These are phyloP conservation scores for Dinoponera quadriceps DNA, from an alignment of 1,140 invertebrate species.

Conservation along the genomic window DNA sequence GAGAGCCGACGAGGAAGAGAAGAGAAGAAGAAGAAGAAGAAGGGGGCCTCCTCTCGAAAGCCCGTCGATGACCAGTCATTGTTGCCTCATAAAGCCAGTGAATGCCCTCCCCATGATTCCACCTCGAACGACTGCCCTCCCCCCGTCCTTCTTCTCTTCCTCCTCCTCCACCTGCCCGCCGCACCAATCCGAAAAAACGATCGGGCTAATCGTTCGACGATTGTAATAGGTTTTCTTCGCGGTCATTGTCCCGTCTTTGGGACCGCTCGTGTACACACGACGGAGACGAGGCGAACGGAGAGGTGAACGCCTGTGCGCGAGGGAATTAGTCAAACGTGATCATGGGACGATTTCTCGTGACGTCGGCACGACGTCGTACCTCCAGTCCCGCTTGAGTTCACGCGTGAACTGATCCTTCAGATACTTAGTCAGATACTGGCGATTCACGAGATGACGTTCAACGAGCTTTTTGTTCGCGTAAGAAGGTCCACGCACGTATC, in stretches of 20 bases:
- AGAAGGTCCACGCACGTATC: too few relatives aligned
- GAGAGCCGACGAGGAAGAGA: constrained; percentile 26
- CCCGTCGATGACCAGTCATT: constrained; percentile 76
- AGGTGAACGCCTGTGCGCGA: constrained; percentile 20
- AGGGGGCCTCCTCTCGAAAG: constrained; percentile 54
- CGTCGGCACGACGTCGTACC: too few relatives aligned
- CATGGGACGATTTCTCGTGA: neutral
- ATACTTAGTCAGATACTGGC: too few relatives aligned
- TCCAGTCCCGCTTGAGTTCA: too few relatives aligned
- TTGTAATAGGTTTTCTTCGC: constrained; percentile 78
- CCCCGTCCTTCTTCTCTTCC: neutral
- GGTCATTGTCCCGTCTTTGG: constrained; percentile 72
- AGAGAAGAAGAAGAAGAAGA: neutral
- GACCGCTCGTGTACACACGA: constrained; percentile 40
- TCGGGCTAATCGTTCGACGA: constrained; percentile 79
- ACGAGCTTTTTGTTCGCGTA: too few relatives aligned
- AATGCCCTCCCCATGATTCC: constrained; percentile 73
- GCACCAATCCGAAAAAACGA: constrained; percentile 70
- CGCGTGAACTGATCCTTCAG: too few relatives aligned
- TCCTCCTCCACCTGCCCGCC: neutral
- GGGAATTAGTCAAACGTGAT: constrained; percentile 52
- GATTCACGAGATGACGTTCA: too few relatives aligned
- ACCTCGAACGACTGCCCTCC: constrained; percentile 52
- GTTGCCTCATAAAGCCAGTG: constrained; percentile 77
- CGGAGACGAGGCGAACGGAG: constrained; percentile 26